Evolutionary conservation across 2,113 vertebrate species (phyloP).

Genomic region (Fregata magnificens): DNA sequence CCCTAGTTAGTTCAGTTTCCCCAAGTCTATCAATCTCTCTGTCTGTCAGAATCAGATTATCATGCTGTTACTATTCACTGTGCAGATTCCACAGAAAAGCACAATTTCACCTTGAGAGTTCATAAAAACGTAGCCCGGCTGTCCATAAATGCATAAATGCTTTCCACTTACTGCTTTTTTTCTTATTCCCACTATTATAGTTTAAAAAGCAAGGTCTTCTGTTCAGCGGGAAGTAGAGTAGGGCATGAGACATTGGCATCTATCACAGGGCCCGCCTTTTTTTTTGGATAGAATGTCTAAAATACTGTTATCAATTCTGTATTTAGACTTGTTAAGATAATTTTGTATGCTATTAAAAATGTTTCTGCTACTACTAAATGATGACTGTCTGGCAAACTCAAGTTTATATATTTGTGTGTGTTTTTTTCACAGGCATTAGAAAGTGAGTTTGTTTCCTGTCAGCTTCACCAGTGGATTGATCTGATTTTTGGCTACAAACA

Average conservation of each 20-base stretch:
- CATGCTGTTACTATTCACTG: not conserved
- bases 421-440: constrained; percentile 86
- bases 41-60: not conserved
- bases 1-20: not conserved
- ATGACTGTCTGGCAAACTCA: not conserved
- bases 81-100: not conserved
- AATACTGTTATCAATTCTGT: not conserved
- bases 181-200: not conserved
- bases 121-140: not conserved
- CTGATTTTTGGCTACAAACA: constrained; percentile 99
- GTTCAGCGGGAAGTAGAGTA: not conserved
- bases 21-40: not conserved
- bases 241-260: not conserved
- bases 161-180: not conserved
- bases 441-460: constrained; percentile 98
- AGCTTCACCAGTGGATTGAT: constrained; percentile 99
- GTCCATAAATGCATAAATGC: not conserved
- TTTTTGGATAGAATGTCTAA: not conserved
- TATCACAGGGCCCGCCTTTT: not conserved
- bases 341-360: not conserved
- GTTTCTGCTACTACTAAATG: not conserved
- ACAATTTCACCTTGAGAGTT: not conserved
- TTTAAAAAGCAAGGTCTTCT: not conserved
- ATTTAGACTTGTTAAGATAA: not conserved
- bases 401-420: not conserved